Percentiles rank a stretch among this genome's conserved stretches.
These are phyloP conservation scores for Lepidocyrtinus sp. DNA, from an alignment of 2,888 invertebrate species.

Conservation along the genomic window DNA sequence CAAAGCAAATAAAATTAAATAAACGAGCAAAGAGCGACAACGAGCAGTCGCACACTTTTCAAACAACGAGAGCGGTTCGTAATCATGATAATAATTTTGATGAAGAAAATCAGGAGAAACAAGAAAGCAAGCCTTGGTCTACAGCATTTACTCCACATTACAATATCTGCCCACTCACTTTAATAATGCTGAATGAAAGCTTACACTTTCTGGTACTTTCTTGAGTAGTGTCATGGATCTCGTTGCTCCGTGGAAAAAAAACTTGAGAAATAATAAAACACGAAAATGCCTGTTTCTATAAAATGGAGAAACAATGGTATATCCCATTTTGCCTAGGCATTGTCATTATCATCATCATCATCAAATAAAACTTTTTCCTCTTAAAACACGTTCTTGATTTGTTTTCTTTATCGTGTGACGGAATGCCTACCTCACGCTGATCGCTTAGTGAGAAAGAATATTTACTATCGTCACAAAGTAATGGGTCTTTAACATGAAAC, in stretches of 20 bases:
- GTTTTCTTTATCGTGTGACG: constrained; percentile 1
- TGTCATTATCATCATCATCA: constrained; percentile 21
- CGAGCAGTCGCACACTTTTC: constrained; percentile 11
- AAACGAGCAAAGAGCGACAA: constrained; percentile 51
- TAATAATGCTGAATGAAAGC: constrained; percentile 17
- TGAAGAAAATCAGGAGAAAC: constrained; percentile 31
- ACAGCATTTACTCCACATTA: constrained; percentile 24
- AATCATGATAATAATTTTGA: constrained; percentile 60
- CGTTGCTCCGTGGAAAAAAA: no score
- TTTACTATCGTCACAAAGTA: constrained; percentile 48
- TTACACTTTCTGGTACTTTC: constrained; percentile 6
- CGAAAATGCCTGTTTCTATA: no score
- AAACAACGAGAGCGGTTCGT: constrained; percentile 41
- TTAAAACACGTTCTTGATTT: constrained; percentile 6
- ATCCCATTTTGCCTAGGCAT: no score
- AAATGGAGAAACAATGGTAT: no score
- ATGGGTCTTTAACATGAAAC: constrained; percentile 58
- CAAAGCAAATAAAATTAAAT: constrained; percentile 61
- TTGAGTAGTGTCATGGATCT: no score
- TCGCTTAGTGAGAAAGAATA: constrained; percentile 41
- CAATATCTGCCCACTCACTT: background rate
- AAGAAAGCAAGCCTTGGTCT: constrained; percentile 19
- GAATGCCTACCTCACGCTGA: constrained; percentile 45
- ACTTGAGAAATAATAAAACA: no score
- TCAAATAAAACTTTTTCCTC: background rate